phyloP scores from a whole-genome alignment of 2,113 vertebrate genomes.

The Vidua chalybeata region DNA sequence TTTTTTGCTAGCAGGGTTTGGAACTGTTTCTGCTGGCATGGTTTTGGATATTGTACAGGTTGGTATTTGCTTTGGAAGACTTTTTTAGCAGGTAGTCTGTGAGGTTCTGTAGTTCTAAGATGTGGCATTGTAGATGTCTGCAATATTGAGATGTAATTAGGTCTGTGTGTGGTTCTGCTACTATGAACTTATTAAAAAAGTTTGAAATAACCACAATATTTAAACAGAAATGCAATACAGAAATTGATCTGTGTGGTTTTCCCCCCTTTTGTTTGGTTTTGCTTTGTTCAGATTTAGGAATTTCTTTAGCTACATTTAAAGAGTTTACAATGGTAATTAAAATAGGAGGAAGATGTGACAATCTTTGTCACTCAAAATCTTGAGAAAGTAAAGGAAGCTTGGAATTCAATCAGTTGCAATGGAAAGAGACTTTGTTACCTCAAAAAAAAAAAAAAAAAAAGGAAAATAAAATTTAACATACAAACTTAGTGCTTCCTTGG shows the following conservation, averaged over 20 bases:
- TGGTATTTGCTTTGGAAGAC: slow-evolving; percentile 36
- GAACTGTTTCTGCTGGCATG: slow-evolving; percentile 95
- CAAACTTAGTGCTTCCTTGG: background rate
- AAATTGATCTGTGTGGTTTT: background rate
- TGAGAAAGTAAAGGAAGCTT: background rate
- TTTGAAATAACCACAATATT: background rate
- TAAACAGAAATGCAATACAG: background rate
- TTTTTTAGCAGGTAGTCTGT: background rate
- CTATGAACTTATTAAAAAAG: background rate
- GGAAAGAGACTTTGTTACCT: background rate
- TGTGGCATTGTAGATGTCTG: background rate
- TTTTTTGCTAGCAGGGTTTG: slow-evolving; percentile 93
- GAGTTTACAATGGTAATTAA: background rate
- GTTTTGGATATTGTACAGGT: slow-evolving; percentile 98
- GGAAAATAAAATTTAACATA: background rate
- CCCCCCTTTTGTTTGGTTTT: background rate
- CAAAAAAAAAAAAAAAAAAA: background rate
- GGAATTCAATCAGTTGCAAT: background rate
- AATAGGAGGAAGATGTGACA: background rate
- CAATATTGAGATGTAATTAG: background rate
- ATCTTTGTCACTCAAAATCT: background rate
- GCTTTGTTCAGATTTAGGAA: background rate
- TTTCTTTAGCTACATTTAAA: background rate
- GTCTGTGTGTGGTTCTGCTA: background rate
- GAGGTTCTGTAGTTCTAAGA: background rate